phyloP scores from a whole-genome alignment of 2,888 invertebrate species.

The Melitaea athalia region DNA sequence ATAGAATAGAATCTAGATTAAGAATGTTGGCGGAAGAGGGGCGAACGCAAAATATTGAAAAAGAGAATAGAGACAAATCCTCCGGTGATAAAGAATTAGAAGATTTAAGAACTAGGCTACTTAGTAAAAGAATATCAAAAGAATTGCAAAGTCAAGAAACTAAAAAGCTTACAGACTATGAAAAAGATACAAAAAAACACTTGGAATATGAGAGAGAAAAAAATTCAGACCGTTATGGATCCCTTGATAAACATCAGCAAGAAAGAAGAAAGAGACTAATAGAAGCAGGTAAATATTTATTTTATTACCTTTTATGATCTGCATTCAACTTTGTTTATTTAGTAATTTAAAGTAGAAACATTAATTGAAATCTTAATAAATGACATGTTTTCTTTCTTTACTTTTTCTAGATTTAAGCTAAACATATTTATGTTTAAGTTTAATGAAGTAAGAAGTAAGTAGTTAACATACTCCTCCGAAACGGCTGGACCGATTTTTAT shows the following conservation, averaged over 20 bases:
- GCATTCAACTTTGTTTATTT: too few species aligned
- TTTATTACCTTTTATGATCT: too few species aligned
- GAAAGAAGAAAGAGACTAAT: slow-evolving; percentile 86
- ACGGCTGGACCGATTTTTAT: too few species aligned
- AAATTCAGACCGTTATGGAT: slow-evolving; percentile 66
- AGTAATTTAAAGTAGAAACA: too few species aligned
- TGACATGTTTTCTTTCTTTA: too few species aligned
- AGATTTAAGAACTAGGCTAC: slow-evolving; percentile 87
- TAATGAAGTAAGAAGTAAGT: too few species aligned
- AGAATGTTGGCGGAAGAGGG: slow-evolving; percentile 68
- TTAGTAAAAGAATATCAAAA: slow-evolving; percentile 87
- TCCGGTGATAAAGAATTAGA: slow-evolving; percentile 85
- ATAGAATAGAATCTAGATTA: slow-evolving; percentile 71
- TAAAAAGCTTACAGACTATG: slow-evolving; percentile 71
- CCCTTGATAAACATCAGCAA: slow-evolving; percentile 77
- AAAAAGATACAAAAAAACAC: slow-evolving; percentile 68
- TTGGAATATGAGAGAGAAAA: slow-evolving; percentile 76
- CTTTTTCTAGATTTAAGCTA: too few species aligned
- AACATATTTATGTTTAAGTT: too few species aligned
- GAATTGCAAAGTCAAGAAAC: slow-evolving; percentile 81
- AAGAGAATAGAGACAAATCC: slow-evolving; percentile 74
- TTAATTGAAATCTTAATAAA: too few species aligned
- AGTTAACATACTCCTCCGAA: too few species aligned
- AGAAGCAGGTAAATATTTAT: slow-evolving; percentile 82
- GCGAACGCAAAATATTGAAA: slow-evolving; percentile 69